phyloP scores from a whole-genome alignment of 2,797 vertebrate genomes.

The Manis crassicaudata region DNA sequence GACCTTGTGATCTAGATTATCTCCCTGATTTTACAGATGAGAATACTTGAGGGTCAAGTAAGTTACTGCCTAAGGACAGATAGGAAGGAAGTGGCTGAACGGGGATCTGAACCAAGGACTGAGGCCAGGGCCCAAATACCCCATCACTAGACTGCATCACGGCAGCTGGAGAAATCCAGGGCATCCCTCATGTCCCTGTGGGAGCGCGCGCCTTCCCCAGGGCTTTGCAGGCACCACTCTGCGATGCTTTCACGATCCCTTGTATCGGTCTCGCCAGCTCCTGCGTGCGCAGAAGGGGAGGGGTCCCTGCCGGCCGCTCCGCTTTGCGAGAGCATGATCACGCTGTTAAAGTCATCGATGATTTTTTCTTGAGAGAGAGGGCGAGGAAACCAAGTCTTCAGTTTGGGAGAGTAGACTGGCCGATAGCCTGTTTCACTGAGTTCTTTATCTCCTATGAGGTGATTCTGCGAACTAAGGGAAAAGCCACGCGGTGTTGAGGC shows the following conservation, averaged over 20 bases:
- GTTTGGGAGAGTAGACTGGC: neutral
- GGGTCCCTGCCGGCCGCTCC: neutral
- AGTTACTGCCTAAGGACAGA: neutral
- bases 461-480: neutral
- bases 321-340: neutral
- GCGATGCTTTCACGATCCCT: neutral
- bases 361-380: neutral
- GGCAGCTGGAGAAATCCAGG: neutral
- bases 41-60: neutral
- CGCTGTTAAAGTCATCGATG: fast-evolving
- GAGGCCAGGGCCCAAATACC: neutral
- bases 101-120: neutral
- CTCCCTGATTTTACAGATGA: neutral
- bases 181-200: fast-evolving
- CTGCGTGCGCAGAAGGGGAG: fast-evolving
- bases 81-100: neutral
- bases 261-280: neutral
- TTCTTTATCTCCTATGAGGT: neutral
- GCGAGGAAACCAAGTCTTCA: neutral
- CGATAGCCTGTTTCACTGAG: neutral
- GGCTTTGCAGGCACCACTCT: neutral
- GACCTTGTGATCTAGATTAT: neutral
- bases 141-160: fast-evolving
- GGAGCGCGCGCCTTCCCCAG: neutral
- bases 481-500: neutral